A percentile compares a stretch with the other conserved stretches of the same genome.
These are phyloP conservation scores for Lepeophtheirus nordmannii DNA, from an alignment of 2,888 invertebrate genomes.

Conservation along the genomic window DNA sequence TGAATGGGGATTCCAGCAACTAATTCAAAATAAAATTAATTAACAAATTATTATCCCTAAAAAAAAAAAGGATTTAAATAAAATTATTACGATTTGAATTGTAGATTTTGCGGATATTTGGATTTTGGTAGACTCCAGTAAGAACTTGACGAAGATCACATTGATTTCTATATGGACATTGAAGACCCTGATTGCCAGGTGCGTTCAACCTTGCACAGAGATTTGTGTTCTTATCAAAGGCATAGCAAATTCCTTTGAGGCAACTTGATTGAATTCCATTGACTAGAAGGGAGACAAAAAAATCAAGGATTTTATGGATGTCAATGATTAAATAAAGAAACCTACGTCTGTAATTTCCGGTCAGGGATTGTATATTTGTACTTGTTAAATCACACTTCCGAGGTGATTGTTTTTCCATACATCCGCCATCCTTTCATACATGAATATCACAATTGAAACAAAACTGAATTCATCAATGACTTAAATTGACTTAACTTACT, in stretches of 20 bases:
- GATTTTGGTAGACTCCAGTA: not conserved
- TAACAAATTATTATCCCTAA: not conserved
- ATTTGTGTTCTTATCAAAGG: not conserved
- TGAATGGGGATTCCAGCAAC: slow-evolving; percentile 1
- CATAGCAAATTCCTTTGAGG: not conserved
- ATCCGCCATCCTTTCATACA: not conserved
- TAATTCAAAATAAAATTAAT: not conserved
- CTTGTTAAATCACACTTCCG: not conserved
- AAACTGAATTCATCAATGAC: too few relatives aligned
- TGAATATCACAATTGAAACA: not conserved
- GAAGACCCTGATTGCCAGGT: not conserved
- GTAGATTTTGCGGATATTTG: not conserved
- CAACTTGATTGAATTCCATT: not conserved
- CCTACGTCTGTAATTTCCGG: not conserved
- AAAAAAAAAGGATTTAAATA: not conserved
- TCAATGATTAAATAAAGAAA: not conserved
- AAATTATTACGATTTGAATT: not conserved
- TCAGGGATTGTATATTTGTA: not conserved
- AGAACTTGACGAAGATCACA: not conserved
- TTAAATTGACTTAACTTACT: not conserved
- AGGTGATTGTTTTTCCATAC: not conserved
- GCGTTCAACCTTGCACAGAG: not conserved
- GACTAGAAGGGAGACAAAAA: not conserved
- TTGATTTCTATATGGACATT: not conserved
- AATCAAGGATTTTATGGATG: not conserved